These are phyloP conservation scores for Loripinus fragilis DNA, from an alignment of 2,888 invertebrate species.

Conservation along the genomic window DNA sequence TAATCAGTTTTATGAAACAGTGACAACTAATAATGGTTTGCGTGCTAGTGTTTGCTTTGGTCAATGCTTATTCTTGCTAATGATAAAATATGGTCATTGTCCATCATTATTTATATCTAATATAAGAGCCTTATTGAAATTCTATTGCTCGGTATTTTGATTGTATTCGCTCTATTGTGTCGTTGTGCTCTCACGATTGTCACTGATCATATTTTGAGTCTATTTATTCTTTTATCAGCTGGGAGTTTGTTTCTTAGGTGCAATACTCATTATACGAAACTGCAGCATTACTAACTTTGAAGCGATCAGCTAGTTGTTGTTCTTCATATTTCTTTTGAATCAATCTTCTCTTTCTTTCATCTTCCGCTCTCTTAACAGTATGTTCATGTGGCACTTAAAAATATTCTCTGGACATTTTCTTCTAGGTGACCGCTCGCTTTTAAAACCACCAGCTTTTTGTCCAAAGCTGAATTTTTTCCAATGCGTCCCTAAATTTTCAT, in stretches of 20 bases:
- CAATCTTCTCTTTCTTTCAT: conserved; percentile 51
- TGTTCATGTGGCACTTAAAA: conserved; percentile 68
- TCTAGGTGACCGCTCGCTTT: conserved; percentile 63
- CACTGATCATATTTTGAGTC: conserved; percentile 44
- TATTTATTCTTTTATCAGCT: conserved; percentile 17
- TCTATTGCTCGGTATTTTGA: conserved; percentile 23
- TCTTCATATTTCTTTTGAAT: conserved; percentile 52
- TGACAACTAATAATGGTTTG: no score
- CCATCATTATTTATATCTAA: no score
- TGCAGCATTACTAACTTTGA: conserved; percentile 36
- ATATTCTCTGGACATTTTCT: conserved; percentile 68
- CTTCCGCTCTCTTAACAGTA: conserved; percentile 52
- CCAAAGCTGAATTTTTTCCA: conserved; percentile 14
- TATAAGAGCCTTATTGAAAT: no score
- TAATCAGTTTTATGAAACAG: no score
- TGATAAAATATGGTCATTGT: no score
- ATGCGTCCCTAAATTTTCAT: conserved; percentile 55
- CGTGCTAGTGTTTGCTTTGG: no score
- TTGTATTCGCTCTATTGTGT: conserved; percentile 32
- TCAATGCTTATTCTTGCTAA: no score
- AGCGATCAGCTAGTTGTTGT: conserved; percentile 41
- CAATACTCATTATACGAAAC: conserved; percentile 58
- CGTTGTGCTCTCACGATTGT: conserved; percentile 37
- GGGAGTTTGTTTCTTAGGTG: neutral
- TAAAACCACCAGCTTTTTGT: conserved; percentile 56